Evolutionary conservation across 2,113 vertebrate species (phyloP), one percentile per base, ranked within the genome.

Genomic region (Halcyon malimbica): DNA sequence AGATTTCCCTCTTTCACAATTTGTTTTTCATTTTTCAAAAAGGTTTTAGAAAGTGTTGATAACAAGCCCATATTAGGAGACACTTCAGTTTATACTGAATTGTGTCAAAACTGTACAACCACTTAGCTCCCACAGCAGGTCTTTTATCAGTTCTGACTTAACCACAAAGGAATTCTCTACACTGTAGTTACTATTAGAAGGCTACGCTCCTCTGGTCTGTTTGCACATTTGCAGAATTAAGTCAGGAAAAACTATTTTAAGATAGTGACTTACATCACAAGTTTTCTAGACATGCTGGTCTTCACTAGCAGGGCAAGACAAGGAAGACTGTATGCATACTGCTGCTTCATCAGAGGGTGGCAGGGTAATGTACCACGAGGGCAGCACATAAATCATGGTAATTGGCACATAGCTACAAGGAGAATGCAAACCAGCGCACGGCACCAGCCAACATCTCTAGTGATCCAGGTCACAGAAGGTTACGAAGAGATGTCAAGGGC

Each of bases 141-240:
- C 63, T 95, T 94, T 76, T 65, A 94, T 90, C 59, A 83, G 28
- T 65, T 85, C 84, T 90, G 67, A 91, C 37, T 92, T 69, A 54
- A 80, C 9, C 53, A 76, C 50, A 70, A 62, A 87, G 59, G 81
- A 91, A 87, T 83, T 48, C 29, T 54, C 44, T 67, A 54, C 21
- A 26, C 33, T 57, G 13, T 53, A 71, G 73, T 41, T 82, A 75
- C 86, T 89, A 77, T 62, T 44, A 89, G 84, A 75, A 94, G 44
- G 57, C 57, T 63, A 53, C 4, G 5, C 16, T 79, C 21, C 68
- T 44, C 62, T 46, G 5, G 6, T 69, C 44, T 91, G 24, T 60
- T 95, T 87, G 46, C 70, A 90, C n/a, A 21, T 59, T 57, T 76
- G 41, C 54, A 87, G 59, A 90, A 95, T 59, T 83, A 70, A 82